Evolutionary conservation across 2,113 vertebrate species (phyloP), one percentile per base, ranked within the genome.

Genomic region (Nibea coibor): DNA sequence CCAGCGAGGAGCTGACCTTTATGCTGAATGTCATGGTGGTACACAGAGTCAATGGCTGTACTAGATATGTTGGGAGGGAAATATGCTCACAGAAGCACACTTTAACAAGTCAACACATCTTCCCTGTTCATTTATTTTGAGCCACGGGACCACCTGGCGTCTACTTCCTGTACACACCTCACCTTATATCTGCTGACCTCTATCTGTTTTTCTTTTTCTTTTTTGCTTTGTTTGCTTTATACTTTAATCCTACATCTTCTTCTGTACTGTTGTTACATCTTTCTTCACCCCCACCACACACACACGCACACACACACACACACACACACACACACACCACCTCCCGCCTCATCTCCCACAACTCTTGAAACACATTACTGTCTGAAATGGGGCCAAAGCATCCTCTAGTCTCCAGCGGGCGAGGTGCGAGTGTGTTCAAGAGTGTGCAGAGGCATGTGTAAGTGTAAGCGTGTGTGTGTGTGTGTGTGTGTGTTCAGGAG

Each of bases 371-470:
- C 84, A 84, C 84, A 89, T 88, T 89, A 88, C 80, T 65, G 71
- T 75, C 87, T 93, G 91, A 94, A 94, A 92, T 85, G 84, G 91
- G 93, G 92, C 89, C 92, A 94, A 91, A 85, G 84, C 90, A 86
- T 92, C 88, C 83, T 87, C 78, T 72, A 58, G 77, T 91, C 89
- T 90, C 79, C 69, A 72, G 84, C 54, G 79, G 81, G 82, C 80
- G 86, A 85, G 72, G 83, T 79, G 84, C 5, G 57, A 80, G 84
- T 75, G 67, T 85, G 81, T 88, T 72, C 64, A 64, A 75, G 45
- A 78, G 71, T 71, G 84, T 83, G 86, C 75, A 24, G 50, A 67
- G 68, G 77, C 48, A 22, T 79, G 80, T 82, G 78, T 85, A 15
- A 2, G 62, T 79, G 74, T 75, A 22, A 19, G 62, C 83, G 53